phyloP scores from a whole-genome alignment of 2,113 vertebrate genomes.

The Jacana jacana region DNA sequence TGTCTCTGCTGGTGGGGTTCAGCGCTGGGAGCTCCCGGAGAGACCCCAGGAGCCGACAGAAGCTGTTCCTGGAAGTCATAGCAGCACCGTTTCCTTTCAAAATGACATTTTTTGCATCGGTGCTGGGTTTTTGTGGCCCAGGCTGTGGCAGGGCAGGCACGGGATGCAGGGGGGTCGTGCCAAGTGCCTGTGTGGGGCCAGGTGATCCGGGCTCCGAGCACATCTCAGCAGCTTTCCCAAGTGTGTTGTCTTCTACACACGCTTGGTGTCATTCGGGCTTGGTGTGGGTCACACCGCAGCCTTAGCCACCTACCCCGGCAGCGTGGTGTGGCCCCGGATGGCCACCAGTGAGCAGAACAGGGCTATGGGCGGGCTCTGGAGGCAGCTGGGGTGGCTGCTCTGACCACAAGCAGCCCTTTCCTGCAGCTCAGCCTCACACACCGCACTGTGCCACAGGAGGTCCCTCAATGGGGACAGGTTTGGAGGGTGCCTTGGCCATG shows the following conservation, averaged over 20 bases:
- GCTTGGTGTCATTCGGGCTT: not conserved
- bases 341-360: accelerated
- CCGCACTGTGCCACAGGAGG: not conserved
- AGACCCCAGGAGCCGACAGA: not conserved
- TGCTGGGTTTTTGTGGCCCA: accelerated
- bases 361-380: not conserved
- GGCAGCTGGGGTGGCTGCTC: not conserved
- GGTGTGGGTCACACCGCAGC: accelerated
- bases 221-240: not conserved
- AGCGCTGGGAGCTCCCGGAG: not conserved
- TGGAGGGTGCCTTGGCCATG: not conserved
- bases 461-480: not conserved
- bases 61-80: not conserved
- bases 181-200: accelerated
- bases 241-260: not conserved
- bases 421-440: not conserved
- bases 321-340: too few species aligned
- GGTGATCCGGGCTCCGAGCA: not conserved
- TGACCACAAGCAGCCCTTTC: not conserved
- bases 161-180: accelerated
- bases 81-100: not conserved
- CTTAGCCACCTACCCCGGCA: not conserved
- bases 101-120: not conserved
- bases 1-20: too few species aligned
- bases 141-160: accelerated